A percentile compares a stretch with the other conserved stretches of the same genome.
phyloP scores from a whole-genome alignment of 2,888 invertebrate genomes.

The Ormyrus labotus region DNA sequence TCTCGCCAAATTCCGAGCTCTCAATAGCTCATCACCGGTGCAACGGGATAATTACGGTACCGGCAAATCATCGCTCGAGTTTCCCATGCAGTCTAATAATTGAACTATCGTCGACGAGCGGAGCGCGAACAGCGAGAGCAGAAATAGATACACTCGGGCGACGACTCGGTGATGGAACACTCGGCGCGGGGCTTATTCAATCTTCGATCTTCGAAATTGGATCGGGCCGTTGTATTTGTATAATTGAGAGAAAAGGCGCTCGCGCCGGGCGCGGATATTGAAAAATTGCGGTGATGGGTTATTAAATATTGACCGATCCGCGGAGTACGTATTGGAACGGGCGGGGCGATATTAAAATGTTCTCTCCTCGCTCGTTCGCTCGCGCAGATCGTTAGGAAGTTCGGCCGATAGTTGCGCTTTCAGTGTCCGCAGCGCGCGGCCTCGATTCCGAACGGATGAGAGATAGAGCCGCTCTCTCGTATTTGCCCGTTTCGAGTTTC shows the following conservation, averaged over 20 bases:
- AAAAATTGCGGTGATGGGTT: slow-evolving; percentile 49
- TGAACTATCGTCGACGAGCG: no score
- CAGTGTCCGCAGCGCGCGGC: background rate
- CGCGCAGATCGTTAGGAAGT: slow-evolving; percentile 25
- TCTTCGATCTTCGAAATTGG: slow-evolving; percentile 38
- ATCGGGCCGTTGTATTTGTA: slow-evolving; percentile 39
- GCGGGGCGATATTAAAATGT: slow-evolving; percentile 36
- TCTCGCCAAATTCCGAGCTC: no score
- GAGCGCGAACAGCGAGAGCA: no score
- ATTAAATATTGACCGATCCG: slow-evolving; percentile 51
- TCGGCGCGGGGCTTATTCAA: slow-evolving; percentile 28
- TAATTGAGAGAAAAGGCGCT: slow-evolving; percentile 23
- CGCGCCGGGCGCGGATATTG: slow-evolving; percentile 37
- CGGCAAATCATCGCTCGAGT: no score
- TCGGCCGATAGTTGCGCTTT: slow-evolving; percentile 20
- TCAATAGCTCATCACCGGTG: no score
- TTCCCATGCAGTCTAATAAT: no score
- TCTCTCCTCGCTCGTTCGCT: slow-evolving; percentile 2
- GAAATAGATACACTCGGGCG: no score
- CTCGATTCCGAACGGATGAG: background rate
- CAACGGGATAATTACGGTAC: no score
- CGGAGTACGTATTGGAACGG: background rate
- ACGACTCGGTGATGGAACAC: slow-evolving; percentile 16
- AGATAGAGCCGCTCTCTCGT: background rate
- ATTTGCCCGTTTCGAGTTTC: background rate